A percentile compares a stretch with the other conserved stretches of the same genome.
phyloP scores from a whole-genome alignment of 2,888 invertebrate genomes.

The Scrobipalpa atriplicella region DNA sequence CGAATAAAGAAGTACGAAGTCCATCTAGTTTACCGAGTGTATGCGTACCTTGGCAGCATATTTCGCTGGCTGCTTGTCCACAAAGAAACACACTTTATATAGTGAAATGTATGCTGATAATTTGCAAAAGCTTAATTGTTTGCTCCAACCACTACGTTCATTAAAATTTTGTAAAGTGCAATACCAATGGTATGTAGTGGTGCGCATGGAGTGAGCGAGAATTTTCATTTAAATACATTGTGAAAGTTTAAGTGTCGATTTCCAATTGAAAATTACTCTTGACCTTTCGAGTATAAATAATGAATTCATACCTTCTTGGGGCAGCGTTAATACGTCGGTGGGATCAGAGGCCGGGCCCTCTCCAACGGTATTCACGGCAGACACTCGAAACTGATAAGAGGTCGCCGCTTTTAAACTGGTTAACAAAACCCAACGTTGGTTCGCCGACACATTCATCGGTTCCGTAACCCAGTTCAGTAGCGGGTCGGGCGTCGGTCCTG shows the following conservation, averaged over 20 bases:
- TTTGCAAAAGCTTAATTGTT: conserved; percentile 26
- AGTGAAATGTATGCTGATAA: conserved; percentile 35
- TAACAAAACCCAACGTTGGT: conserved; percentile 90
- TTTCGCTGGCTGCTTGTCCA: conserved; percentile 80
- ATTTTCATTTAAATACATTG: conserved; percentile 20
- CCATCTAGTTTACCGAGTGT: conserved; percentile 41
- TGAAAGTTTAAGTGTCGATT: conserved; percentile 18
- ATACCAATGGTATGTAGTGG: conserved; percentile 32
- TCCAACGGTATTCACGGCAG: conserved; percentile 97
- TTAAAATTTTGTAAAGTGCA: conserved; percentile 31
- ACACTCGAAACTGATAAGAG: conserved; percentile 98
- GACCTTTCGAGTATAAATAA: background rate
- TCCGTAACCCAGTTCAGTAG: conserved; percentile 95
- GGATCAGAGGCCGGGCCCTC: conserved; percentile 96
- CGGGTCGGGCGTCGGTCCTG: conserved; percentile 93
- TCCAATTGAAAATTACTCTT: background rate
- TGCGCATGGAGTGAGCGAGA: conserved; percentile 23
- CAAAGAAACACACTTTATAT: conserved; percentile 68
- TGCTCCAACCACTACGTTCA: conserved; percentile 29
- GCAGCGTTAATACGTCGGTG: conserved; percentile 94
- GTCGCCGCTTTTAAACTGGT: conserved; percentile 96
- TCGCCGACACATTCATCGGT: conserved; percentile 91
- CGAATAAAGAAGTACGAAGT: conserved; percentile 38
- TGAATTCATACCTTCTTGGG: conserved; percentile 92
- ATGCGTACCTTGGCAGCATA: conserved; percentile 82